A percentile compares a stretch with the other conserved stretches of the same genome.
phyloP scores from a whole-genome alignment of 2,797 vertebrate genomes.

The Lophius americanus region DNA sequence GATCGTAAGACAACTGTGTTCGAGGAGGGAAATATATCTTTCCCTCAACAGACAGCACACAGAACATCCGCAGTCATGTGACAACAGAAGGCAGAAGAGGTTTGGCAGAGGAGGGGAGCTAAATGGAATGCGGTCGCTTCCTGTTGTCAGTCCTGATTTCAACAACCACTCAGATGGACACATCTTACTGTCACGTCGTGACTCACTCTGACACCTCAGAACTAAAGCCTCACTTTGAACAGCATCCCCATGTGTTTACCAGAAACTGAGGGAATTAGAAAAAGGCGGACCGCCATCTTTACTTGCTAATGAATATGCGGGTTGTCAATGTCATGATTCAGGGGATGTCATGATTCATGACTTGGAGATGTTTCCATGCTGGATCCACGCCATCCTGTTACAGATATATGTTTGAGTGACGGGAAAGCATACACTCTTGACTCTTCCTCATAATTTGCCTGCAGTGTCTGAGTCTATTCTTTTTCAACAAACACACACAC shows the following conservation, averaged over 20 bases:
- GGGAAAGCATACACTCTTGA: no score
- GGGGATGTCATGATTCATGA: slow-evolving; percentile 4
- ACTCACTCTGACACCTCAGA: slow-evolving; percentile 45
- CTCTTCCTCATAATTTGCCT: no score
- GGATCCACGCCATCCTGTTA: neutral
- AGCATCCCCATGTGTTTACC: slow-evolving; percentile 34
- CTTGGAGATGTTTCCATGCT: neutral
- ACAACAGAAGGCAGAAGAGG: slow-evolving; percentile 42
- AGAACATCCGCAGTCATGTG: slow-evolving; percentile 54
- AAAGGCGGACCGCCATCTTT: slow-evolving; percentile 38
- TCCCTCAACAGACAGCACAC: slow-evolving; percentile 32
- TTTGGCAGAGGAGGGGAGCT: slow-evolving; percentile 32
- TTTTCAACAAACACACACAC: slow-evolving; percentile 4
- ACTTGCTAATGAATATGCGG: slow-evolving; percentile 20
- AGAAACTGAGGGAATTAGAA: slow-evolving; percentile 14
- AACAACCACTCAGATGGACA: slow-evolving; percentile 18
- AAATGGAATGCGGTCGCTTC: slow-evolving; percentile 48
- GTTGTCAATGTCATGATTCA: slow-evolving; percentile 16
- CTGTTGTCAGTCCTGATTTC: slow-evolving; percentile 55
- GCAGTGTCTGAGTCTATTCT: no score
- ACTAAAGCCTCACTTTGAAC: slow-evolving; percentile 54
- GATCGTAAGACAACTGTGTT: slow-evolving; percentile 2
- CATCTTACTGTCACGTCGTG: slow-evolving; percentile 25
- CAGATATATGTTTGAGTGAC: no score
- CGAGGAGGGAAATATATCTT: neutral